These are phyloP conservation scores for Bothrops jararaca DNA, from an alignment of 2,113 vertebrate species.

Conservation along the genomic window DNA sequence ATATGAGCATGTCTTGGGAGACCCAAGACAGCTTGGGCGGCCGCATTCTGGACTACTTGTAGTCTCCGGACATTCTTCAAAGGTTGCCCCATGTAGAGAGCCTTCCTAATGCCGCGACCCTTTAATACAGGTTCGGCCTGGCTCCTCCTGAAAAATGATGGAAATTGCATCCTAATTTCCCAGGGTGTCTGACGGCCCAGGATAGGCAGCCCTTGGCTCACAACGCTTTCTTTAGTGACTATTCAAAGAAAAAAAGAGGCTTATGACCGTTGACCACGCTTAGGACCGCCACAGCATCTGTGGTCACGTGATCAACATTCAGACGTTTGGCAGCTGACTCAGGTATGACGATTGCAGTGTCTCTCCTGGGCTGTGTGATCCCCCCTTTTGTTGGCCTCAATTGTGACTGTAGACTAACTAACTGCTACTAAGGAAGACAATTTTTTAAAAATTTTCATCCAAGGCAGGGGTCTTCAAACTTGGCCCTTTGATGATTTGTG, in stretches of 20 bases:
- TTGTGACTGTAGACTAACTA: not conserved
- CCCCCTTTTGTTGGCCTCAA: not conserved
- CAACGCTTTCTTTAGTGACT: not conserved
- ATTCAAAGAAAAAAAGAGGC: not conserved
- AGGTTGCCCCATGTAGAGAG: no score
- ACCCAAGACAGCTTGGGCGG: no score
- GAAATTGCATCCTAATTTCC: not conserved
- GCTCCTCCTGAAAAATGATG: not conserved
- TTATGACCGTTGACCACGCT: not conserved
- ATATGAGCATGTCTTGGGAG: no score
- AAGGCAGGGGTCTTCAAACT: no score
- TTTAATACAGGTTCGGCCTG: no score
- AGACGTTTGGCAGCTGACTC: no score
- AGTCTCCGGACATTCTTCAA: no score
- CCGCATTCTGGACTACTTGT: no score
- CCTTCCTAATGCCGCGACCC: no score
- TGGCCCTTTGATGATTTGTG: no score
- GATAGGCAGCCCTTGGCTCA: fast-evolving
- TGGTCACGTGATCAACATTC: not conserved
- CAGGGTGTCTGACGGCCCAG: not conserved
- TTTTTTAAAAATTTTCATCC: not conserved
- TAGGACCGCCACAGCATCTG: not conserved
- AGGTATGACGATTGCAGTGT: no score
- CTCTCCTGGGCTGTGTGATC: not conserved
- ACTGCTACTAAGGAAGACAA: not conserved